Conservation (phyloP, 1,140 invertebrate genomes). For the Lucilia sericata region DNA sequence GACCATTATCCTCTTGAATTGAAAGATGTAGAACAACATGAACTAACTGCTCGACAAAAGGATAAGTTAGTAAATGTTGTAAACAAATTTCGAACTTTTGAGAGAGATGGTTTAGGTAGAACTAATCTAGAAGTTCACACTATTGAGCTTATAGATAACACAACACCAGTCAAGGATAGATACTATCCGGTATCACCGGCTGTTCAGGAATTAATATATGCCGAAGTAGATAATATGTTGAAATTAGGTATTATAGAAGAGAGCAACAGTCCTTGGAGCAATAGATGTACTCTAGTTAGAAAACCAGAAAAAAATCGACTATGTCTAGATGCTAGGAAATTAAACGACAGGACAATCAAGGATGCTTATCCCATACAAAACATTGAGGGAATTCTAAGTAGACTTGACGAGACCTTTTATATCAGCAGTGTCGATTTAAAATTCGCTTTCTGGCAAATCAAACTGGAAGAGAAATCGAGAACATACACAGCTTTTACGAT, state of each 20-base stretch:
- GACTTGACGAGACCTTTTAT: no score
- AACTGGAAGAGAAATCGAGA: no score
- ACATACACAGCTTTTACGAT: conserved; percentile 69
- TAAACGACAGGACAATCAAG: conserved; percentile 13
- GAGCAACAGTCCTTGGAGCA: conserved; percentile 20
- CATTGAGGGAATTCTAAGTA: no score
- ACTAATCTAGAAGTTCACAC: not conserved
- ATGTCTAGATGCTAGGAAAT: conserved; percentile 57
- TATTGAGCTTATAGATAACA: not conserved
- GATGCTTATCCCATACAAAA: conserved; percentile 25
- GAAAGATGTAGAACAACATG: not conserved
- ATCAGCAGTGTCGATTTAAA: no score
- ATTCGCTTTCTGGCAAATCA: no score
- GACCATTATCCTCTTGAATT: not conserved
- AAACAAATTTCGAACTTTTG: not conserved
- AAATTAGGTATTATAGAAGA: conserved; percentile 8
- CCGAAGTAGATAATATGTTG: conserved; percentile 15
- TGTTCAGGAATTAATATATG: not conserved
- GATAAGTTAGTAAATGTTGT: not conserved
- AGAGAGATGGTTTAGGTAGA: not conserved
- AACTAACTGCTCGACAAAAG: not conserved
- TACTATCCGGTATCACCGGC: not conserved
- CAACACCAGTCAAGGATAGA: not conserved
- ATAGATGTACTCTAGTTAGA: not conserved
- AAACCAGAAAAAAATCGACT: conserved; percentile 51